phyloP scores from a whole-genome alignment of 2,113 vertebrate species.

The Erythrolamprus reginae region DNA sequence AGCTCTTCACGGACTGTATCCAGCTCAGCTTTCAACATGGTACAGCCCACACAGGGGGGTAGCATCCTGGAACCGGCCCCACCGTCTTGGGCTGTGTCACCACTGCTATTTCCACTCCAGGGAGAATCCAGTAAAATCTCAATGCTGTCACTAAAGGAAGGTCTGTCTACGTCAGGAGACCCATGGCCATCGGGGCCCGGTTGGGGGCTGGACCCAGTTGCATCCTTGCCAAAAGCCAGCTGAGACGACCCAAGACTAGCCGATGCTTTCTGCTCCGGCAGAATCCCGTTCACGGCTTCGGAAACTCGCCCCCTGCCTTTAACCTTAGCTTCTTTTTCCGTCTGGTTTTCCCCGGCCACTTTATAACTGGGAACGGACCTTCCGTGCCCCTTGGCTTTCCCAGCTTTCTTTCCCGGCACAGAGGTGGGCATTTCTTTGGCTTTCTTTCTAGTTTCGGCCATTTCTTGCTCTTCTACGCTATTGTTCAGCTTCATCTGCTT shows the following conservation, averaged over 20 bases:
- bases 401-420: neutral
- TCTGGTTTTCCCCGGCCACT: neutral
- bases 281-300: neutral
- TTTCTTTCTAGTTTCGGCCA: neutral
- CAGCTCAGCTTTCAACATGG: conserved; percentile 10
- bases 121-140: conserved; percentile 19
- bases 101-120: conserved; percentile 22
- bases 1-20: conserved; percentile 7
- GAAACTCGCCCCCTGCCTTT: neutral
- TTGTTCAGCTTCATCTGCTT: neutral
- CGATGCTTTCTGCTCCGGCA: neutral
- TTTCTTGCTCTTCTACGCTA: neutral
- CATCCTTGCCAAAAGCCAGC: conserved; percentile 5
- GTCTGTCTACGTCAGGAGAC: conserved; percentile 11
- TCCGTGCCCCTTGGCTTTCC: neutral
- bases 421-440: neutral
- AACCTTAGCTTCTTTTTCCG: neutral
- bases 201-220: neutral
- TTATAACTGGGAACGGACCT: neutral
- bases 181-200: neutral
- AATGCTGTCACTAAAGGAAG: conserved; percentile 22
- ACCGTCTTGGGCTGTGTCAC: neutral
- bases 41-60: neutral
- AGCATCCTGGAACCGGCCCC: neutral
- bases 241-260: neutral